phyloP scores from a whole-genome alignment of 1,140 invertebrate genomes.

The Drosophila repletoides region DNA sequence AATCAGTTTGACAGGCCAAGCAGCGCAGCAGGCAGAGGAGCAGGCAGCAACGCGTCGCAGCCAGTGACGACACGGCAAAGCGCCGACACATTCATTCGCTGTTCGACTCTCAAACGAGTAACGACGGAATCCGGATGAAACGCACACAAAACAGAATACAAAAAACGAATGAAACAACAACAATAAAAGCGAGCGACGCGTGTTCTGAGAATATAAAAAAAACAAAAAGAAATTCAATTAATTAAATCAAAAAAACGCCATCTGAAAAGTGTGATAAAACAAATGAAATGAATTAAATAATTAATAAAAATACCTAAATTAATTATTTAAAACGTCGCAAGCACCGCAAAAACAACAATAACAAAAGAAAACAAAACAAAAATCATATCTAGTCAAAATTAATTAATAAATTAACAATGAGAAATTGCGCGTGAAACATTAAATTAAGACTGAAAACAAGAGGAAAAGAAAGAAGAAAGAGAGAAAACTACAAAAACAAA shows the following conservation, averaged over 20 bases:
- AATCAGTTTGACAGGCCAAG: constrained; percentile 65
- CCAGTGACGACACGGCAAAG: constrained; percentile 71
- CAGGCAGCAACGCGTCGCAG: constrained; percentile 35
- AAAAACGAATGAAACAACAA: constrained; percentile 15
- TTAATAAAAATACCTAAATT: constrained; percentile 27
- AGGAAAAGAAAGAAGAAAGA: constrained; percentile 41
- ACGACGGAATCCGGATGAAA: constrained; percentile 79
- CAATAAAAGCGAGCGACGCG: constrained; percentile 35
- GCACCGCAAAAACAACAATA: constrained; percentile 9
- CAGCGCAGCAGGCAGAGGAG: constrained; percentile 16
- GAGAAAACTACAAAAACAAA: constrained; percentile 26
- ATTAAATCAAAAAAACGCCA: constrained; percentile 39
- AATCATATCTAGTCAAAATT: constrained; percentile 44
- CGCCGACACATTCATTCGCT: constrained; percentile 79
- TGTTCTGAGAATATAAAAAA: constrained; percentile 15
- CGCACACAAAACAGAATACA: constrained; percentile 41
- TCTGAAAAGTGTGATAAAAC: constrained; percentile 42
- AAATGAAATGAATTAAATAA: constrained; percentile 13
- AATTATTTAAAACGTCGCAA: constrained; percentile 8
- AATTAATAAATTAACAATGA: constrained; percentile 35
- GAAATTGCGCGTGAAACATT: constrained; percentile 50
- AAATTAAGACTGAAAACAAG: constrained; percentile 68
- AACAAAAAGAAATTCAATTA: constrained; percentile 31
- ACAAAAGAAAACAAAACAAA: constrained; percentile 23
- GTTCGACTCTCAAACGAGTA: constrained; percentile 80